These are phyloP conservation scores for Lymantria monacha DNA, from an alignment of 2,888 invertebrate species.

Conservation along the genomic window DNA sequence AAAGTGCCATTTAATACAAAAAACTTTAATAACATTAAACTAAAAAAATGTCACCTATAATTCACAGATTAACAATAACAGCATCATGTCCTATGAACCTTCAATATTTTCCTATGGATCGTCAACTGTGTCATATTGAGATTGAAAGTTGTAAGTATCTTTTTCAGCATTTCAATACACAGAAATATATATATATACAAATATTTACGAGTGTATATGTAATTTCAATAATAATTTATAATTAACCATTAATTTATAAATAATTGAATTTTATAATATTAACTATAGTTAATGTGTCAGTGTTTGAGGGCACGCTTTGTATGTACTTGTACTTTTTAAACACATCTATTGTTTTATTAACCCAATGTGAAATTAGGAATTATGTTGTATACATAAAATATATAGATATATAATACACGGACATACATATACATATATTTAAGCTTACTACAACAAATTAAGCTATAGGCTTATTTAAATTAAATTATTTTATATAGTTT, in stretches of 20 bases:
- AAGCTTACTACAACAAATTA: not conserved
- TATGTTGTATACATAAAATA: not conserved
- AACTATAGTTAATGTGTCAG: slow-evolving; percentile 21
- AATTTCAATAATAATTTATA: slow-evolving; percentile 23
- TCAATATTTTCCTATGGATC: slow-evolving; percentile 98
- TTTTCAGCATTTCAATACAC: slow-evolving; percentile 32
- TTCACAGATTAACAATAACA: slow-evolving; percentile 93
- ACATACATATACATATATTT: not conserved
- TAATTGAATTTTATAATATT: slow-evolving; percentile 23
- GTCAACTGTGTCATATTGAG: slow-evolving; percentile 96
- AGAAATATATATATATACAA: slow-evolving; percentile 1
- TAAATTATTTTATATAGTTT: slow-evolving; percentile 1
- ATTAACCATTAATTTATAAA: slow-evolving; percentile 16
- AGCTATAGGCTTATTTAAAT: not conserved
- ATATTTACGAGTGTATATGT: not conserved
- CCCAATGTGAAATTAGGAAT: not conserved
- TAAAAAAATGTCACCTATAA: not conserved
- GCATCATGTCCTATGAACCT: slow-evolving; percentile 98
- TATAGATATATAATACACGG: not conserved
- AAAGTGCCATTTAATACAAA: not conserved
- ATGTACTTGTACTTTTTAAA: slow-evolving; percentile 24
- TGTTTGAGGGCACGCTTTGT: slow-evolving; percentile 41
- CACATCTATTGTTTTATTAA: not conserved
- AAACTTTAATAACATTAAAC: not conserved
- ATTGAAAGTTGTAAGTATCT: slow-evolving; percentile 98